Percentiles rank a stretch among this genome's conserved stretches.
Conservation (phyloP, 2,888 invertebrate genomes). For the Actias luna region DNA sequence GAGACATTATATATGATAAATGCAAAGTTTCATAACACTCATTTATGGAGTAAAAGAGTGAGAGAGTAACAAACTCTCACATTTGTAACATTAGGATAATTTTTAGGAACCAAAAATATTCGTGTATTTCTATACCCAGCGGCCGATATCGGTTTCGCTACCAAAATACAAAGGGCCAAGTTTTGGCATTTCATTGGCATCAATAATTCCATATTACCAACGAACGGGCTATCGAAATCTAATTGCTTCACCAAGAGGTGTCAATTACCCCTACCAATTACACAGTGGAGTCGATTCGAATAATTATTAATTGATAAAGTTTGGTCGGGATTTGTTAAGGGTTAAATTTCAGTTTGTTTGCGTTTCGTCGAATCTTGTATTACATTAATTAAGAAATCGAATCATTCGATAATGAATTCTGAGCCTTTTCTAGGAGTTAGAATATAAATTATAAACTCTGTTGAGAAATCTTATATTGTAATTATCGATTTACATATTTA, state of each 20-base stretch:
- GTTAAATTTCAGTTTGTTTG: conserved; percentile 9
- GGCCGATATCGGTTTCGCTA: not conserved
- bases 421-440: not conserved
- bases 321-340: conserved; percentile 6
- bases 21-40: too few relatives aligned
- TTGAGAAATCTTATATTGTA: too few relatives aligned
- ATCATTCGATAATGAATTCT: not conserved
- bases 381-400: conserved; percentile 6
- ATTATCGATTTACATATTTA: too few relatives aligned
- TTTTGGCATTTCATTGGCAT: conserved; percentile 8
- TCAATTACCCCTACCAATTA: conserved; percentile 6
- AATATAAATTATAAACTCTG: too few relatives aligned
- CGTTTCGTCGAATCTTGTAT: not conserved
- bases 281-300: not conserved
- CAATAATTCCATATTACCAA: conserved; percentile 9
- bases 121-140: not conserved
- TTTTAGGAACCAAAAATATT: not conserved
- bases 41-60: too few relatives aligned
- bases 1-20: too few relatives aligned
- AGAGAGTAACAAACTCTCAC: too few relatives aligned
- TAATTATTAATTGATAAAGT: conserved; percentile 9
- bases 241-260: conserved; percentile 4
- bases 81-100: not conserved
- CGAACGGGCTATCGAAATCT: not conserved
- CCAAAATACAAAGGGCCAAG: not conserved